Base-by-base conservation (phyloP, 2,888 invertebrate species). In the Nemotelus pantherinus region DNA sequence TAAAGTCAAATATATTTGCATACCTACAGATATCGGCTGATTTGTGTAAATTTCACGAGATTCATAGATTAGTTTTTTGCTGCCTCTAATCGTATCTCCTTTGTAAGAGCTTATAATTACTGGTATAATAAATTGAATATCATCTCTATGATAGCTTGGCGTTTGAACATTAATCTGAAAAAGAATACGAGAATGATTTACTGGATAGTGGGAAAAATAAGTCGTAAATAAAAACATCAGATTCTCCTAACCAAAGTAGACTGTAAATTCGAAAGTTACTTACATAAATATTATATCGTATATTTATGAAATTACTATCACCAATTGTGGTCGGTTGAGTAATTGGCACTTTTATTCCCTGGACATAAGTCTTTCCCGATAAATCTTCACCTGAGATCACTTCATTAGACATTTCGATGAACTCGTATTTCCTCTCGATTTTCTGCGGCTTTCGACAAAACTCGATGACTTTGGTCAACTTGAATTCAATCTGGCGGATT, bases 261-360 rank as follows among this genome's bases (percentile, higher is more conserved):
- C 2, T 2, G 39, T 10, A 3, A 53, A 53, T 10, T 10, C n/a
- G 53, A n/a, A 2, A 10, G 9, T 53, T 39, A 45, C 58, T 72
- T 45, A 72, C 71, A 45, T 72, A 58, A 58, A 72, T 72, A 72
- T 72, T 72, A 72, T 72, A 72, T 44, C 71, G 71, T 44, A 72
- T 72, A 58, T 72, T 72, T 25, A 72, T 58, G 45, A 58, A 72
- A 58, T 72, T 72, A 4, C 57, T 72, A 44, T 72, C 71, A 3
- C 58, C 71, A 25, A 58, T 58, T 4, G 71, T 72, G 5, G 71
- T 72, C 45, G 71, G 71, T 58, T 72, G 71, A 45, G 71, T 72
- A 58, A 58, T 72, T 72, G 71, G 71, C 71, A 72, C 71, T 72
- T 72, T 25, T 4, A 72, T 72, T 72, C 71, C 71, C 45, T 72